These are phyloP conservation scores for Lepidurus arcticus DNA, from an alignment of 1,140 invertebrate species.

Conservation along the genomic window DNA sequence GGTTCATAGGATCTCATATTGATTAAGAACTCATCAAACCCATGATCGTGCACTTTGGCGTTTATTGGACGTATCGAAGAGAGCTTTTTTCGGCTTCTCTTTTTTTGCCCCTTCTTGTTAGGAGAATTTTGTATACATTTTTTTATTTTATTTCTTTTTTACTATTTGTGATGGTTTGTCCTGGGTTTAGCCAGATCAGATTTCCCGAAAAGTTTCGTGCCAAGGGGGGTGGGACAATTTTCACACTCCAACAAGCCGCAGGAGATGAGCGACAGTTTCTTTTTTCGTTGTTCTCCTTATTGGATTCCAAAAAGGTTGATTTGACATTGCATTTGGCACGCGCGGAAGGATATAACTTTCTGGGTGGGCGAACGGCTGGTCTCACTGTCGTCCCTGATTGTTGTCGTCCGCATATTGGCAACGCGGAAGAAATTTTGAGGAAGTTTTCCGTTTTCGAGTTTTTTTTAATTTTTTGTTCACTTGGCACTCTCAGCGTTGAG, in stretches of 20 bases:
- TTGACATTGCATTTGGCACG: no score
- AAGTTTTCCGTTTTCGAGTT: not conserved
- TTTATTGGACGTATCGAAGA: not conserved
- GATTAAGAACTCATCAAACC: not conserved
- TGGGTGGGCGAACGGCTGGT: no score
- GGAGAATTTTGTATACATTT: not conserved
- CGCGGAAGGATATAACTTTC: no score
- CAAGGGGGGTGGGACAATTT: not conserved
- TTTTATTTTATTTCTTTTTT: not conserved
- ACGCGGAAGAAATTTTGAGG: not conserved
- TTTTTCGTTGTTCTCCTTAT: slow-evolving; percentile 24
- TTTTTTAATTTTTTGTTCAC: not conserved
- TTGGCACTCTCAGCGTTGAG: not conserved
- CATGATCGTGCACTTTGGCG: not conserved
- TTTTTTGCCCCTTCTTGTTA: not conserved
- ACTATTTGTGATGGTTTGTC: not conserved
- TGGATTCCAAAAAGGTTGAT: not conserved
- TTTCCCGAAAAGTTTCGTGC: not conserved
- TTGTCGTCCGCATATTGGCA: not conserved
- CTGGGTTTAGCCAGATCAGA: not conserved
- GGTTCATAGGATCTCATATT: not conserved
- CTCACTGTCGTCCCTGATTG: no score
- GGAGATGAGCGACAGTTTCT: slow-evolving; percentile 6
- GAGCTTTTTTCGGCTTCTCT: not conserved
- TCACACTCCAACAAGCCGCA: slow-evolving; percentile 5